Base-by-base conservation (phyloP, 2,113 vertebrate species). In the Calyptomena viridis region DNA sequence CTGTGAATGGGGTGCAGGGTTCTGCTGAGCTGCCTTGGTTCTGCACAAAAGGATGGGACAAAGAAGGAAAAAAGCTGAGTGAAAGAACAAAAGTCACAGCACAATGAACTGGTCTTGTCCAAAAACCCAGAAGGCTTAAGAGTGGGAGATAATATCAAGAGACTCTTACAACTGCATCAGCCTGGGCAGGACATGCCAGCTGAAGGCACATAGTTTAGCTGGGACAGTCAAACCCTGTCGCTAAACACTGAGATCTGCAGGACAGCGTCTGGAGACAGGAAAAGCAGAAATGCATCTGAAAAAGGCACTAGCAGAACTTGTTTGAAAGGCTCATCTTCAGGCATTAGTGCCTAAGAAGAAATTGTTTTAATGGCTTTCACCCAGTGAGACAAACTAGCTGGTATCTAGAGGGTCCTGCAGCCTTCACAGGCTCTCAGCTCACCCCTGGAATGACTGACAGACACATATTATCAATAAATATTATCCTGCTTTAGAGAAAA, bases 1-100 rank as follows among this genome's bases (percentile, higher is more conserved):
- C 98, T 0, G 99, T 99, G 97, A 99, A 97, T 0, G 97, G 95
- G 4, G 98, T 99, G 39, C 93, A 96, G 12, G 98, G 97, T 63
- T 98, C 97, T 8, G 30, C 97, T 91, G 98, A 94, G 52, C 21
- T 53, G 21, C 74, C 77, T 52, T 71, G 77, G 31, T 39, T 87
- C 91, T 98, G 96, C 40, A 72, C 15, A 91, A 6, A 62, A 58
- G 25, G 17, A 35, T 4, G 2, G n/a, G 1, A 14, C 2, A 23
- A 30, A 11, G 6, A n/a, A 47, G 19, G 18, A 9, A 27, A 49
- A 21, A 52, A 78, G 8, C 8, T 28, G 24, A 74, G 28, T 31
- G 44, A n/a, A 56, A 71, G 13, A 40, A 33, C 12, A 64, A 39
- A 78, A 87, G 14, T 7, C 67, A 58, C 8, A 85, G 68, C 22